phyloP scores from a whole-genome alignment of 2,113 vertebrate genomes.

The Nipponia nippon region DNA sequence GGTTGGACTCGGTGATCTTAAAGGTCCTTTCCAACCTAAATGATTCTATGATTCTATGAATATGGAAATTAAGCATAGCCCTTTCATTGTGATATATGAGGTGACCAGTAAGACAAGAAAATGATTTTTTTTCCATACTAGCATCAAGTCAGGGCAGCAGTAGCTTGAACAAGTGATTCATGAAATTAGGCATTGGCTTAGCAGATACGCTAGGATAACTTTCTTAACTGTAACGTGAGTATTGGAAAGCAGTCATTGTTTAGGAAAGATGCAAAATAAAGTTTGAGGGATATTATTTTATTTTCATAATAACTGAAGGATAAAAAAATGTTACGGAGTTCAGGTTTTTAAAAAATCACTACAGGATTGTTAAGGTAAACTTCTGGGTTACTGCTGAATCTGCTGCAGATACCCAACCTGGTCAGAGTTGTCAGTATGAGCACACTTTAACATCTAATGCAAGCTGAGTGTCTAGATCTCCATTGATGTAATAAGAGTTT shows the following conservation, averaged over 20 bases:
- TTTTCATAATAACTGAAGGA: not conserved
- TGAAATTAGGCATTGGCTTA: not conserved
- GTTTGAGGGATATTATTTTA: not conserved
- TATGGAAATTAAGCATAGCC: not conserved
- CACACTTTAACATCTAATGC: not conserved
- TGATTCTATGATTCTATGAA: not conserved
- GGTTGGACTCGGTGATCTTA: not conserved
- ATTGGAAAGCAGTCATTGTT: not conserved
- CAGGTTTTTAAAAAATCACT: not conserved
- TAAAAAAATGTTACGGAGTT: not conserved
- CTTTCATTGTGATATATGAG: not conserved
- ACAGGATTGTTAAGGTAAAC: not conserved
- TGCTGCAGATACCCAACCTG: not conserved
- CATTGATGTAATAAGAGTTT: not conserved
- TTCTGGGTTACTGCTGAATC: not conserved
- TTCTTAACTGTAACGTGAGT: not conserved
- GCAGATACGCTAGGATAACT: not conserved
- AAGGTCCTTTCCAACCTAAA: not conserved
- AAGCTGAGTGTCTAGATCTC: not conserved
- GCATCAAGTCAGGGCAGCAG: not conserved
- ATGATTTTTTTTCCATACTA: rapidly evolving
- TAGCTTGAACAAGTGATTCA: not conserved
- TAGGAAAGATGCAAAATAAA: not conserved
- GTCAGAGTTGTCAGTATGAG: not conserved
- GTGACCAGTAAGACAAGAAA: not conserved